Percentiles rank a stretch among this genome's conserved stretches.
These are phyloP conservation scores for Struthidea cinerea DNA, from an alignment of 2,113 vertebrate genomes.

Conservation along the genomic window DNA sequence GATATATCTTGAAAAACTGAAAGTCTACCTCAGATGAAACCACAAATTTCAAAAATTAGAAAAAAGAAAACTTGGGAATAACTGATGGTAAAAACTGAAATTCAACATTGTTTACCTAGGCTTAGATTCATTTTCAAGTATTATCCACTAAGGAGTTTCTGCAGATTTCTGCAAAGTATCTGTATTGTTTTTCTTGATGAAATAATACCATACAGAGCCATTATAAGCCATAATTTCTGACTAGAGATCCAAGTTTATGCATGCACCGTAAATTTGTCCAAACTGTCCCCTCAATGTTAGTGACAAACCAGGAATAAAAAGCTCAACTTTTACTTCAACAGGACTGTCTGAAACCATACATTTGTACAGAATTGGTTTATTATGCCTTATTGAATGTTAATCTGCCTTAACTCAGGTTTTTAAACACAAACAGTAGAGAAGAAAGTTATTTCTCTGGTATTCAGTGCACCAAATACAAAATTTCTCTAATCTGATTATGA, in stretches of 20 bases:
- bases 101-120: neutral
- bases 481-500: neutral
- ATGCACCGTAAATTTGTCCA: neutral
- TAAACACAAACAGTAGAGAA: neutral
- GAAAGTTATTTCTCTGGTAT: neutral
- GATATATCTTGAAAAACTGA: neutral
- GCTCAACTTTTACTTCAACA: neutral
- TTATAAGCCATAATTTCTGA: neutral
- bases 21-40: neutral
- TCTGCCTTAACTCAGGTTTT: neutral
- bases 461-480: neutral
- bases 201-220: neutral
- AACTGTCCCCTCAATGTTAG: neutral
- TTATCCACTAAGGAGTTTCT: neutral
- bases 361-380: neutral
- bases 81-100: neutral
- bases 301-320: neutral
- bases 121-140: neutral
- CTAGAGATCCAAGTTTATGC: neutral
- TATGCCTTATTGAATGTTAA: neutral
- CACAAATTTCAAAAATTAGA: neutral
- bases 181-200: neutral
- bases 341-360: neutral
- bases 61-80: neutral
- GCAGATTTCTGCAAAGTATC: neutral